Percentiles rank a stretch among this genome's conserved stretches.
These are phyloP conservation scores for Dendrolimus punctatus DNA, from an alignment of 1,140 invertebrate species.

Conservation along the genomic window DNA sequence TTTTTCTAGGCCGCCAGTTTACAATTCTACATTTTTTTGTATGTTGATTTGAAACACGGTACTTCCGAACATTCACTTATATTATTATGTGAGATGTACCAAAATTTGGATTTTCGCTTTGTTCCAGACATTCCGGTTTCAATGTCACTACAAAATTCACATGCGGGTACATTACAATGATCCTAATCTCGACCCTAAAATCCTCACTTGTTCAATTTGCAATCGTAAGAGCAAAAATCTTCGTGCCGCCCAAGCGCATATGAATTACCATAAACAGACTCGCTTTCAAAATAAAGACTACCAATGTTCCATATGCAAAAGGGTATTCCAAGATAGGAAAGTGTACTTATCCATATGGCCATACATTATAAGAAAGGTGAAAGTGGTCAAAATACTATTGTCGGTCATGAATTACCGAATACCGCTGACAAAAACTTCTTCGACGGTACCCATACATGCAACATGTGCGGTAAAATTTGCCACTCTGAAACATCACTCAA, in stretches of 20 bases:
- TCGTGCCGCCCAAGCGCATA: constrained; percentile 59
- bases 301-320: constrained; percentile 62
- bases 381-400: constrained; percentile 41
- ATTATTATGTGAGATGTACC: no score
- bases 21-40: no score
- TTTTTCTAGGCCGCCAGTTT: no score
- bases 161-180: constrained; percentile 64
- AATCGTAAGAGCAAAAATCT: constrained; percentile 58
- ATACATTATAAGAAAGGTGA: constrained; percentile 59
- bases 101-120: constrained; percentile 3
- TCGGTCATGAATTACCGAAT: constrained; percentile 31
- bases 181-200: constrained; percentile 46
- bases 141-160: constrained; percentile 61
- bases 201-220: constrained; percentile 58
- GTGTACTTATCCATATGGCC: constrained; percentile 63
- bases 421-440: constrained; percentile 22
- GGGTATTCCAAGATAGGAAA: constrained; percentile 52
- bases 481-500: constrained; percentile 56
- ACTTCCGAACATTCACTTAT: no score
- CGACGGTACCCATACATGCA: constrained; percentile 50
- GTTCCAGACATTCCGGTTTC: constrained; percentile 57
- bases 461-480: constrained; percentile 58
- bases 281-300: constrained; percentile 61
- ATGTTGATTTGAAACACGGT: no score
- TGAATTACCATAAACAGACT: constrained; percentile 65